Conservation (phyloP, 2,888 invertebrate species). For the Ashinkailepas kermadecensis region DNA sequence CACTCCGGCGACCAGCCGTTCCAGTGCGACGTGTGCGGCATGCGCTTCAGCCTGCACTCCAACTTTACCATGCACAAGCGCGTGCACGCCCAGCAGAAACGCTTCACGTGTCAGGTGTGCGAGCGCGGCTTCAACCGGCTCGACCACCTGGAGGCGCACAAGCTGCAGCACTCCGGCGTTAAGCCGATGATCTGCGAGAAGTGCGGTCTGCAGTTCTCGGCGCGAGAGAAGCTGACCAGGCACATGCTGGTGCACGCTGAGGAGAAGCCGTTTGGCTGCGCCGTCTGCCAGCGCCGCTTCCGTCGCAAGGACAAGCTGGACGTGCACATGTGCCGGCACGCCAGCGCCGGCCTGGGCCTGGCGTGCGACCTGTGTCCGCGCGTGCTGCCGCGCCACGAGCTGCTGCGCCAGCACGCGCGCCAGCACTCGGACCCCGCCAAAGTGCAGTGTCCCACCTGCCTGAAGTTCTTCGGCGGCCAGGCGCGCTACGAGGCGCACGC, state of each 20-base stretch:
- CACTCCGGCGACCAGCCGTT: conserved; percentile 1
- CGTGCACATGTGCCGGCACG: conserved; percentile 33
- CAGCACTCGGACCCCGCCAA: conserved; percentile 34
- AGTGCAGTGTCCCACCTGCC: conserved; percentile 34
- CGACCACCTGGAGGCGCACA: not conserved
- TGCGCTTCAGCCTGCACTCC: conserved; percentile 6
- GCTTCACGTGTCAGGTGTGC: not conserved
- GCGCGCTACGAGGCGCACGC: conserved; percentile 33
- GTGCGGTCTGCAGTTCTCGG: conserved; percentile 33
- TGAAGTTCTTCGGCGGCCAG: conserved; percentile 33
- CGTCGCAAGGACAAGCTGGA: conserved; percentile 33
- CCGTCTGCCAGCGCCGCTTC: conserved; percentile 33
- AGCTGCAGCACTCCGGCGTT: not conserved
- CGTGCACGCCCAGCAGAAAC: not conserved
- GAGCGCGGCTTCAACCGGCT: conserved; percentile 3
- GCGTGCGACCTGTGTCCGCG: conserved; percentile 34
- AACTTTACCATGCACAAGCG: conserved; percentile 17
- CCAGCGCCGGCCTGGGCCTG: conserved; percentile 31
- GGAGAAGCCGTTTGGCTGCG: conserved; percentile 34
- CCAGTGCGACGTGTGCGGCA: not conserved
- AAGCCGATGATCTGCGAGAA: conserved; percentile 12
- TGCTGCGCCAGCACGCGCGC: conserved; percentile 34
- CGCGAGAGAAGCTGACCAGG: conserved; percentile 33
- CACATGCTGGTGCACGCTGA: conserved; percentile 35
- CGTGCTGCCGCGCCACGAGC: conserved; percentile 34